Base-by-base conservation (phyloP, 2,797 vertebrate species). In the Syndactyla subalaris region DNA sequence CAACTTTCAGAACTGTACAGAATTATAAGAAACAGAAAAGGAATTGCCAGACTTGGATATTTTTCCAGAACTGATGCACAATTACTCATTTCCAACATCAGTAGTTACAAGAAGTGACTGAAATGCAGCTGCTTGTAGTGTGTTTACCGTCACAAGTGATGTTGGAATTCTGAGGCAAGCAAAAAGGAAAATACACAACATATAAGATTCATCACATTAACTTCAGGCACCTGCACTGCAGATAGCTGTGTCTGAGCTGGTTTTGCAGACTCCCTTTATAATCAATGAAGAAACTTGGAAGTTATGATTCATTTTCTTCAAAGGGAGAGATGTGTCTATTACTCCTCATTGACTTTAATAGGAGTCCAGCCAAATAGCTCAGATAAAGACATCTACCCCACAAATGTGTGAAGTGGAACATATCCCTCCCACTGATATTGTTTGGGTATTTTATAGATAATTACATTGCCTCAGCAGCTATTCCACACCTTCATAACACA, bases 391-490 rank as follows among this genome's bases (percentile, higher is more conserved):
- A 85, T 63, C 71, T 82, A 91, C 67, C 39, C 67, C 39, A 85
- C 52, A 79, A 87, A 89, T 52, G 78, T 76, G 62, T 74, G 79
- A 94, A 96, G 72, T 76, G 75, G 87, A 93, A 93, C 63, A 82
- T 45, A 96, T 79, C 72, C 87, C 71, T 89, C 89, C 92, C 67
- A 91, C 81, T 87, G 81, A 93, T 89, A 88, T 3, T 87, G 78
- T 78, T 74, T 85, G 65, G 36, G 24, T 75, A 81, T 85, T 92
- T 96, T 85, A 93, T 83, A 78, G 89, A 87, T 89, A 94, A 94
- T 89, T 91, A 79, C 81, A 41, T 88, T 93, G 63, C 89, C 89
- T 94, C 85, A 85, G 92, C 84, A 95, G 74, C 81, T 91, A 73
- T 74, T 95, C 81, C 78, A 89, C 43, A 63, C 63, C 67, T 91